Evolutionary conservation across 2,888 invertebrate species (phyloP).

Genomic region (Junonia oenone): DNA sequence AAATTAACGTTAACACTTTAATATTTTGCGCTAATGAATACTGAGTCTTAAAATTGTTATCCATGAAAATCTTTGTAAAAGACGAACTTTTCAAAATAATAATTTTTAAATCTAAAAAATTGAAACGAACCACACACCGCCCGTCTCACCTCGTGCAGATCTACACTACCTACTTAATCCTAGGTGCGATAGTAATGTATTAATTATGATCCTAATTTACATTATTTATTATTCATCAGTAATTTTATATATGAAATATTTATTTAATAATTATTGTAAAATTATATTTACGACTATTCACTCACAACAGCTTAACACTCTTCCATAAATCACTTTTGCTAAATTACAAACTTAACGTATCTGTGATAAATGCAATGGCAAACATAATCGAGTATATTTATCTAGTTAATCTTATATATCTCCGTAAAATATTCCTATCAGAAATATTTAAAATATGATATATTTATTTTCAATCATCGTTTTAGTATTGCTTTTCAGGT

Average conservation of each 20-base stretch:
- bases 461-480: not conserved
- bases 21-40: not conserved
- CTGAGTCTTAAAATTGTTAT: not conserved
- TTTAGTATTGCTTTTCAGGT: conserved; percentile 5
- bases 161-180: conserved; percentile 66
- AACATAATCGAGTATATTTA: not conserved
- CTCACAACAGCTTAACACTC: conserved; percentile 5
- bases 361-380: not conserved
- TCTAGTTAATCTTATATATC: not conserved
- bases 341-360: conserved; percentile 37
- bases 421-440: not conserved
- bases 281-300: conserved; percentile 9
- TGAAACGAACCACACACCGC: conserved; percentile 30
- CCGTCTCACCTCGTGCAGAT: conserved; percentile 43
- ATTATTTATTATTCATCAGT: conserved; percentile 36
- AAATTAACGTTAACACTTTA: not conserved
- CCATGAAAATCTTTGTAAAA: not conserved
- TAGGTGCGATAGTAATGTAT: conserved; percentile 69
- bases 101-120: not conserved
- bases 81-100: not conserved
- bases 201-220: conserved; percentile 44
- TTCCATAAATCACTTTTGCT: not conserved
- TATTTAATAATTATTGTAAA: conserved; percentile 31
- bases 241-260: conserved; percentile 40
- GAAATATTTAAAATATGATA: not conserved